Conservation (phyloP, 2,888 invertebrate species). For the Heteropelma amictum region DNA sequence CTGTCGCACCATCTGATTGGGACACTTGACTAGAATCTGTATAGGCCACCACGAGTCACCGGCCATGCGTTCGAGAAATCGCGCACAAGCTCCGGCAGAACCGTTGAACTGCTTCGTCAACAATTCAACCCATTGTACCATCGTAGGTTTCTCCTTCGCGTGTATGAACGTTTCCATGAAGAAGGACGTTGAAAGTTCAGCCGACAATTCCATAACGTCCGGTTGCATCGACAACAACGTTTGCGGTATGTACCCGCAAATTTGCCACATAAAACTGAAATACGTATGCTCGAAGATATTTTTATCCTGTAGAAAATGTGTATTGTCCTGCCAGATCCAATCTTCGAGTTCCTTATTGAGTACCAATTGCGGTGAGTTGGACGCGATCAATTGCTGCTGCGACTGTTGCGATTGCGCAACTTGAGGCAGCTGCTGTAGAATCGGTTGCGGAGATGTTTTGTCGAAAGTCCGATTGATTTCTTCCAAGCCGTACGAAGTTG, state of each 20-base stretch:
- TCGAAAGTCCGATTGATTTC: conserved; percentile 59
- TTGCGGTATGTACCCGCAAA: conserved; percentile 95
- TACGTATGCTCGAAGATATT: conserved; percentile 98
- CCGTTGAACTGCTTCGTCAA: conserved; percentile 96
- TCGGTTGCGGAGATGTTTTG: conserved; percentile 59
- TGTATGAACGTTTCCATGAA: conserved; percentile 98
- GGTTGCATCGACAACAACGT: conserved; percentile 88
- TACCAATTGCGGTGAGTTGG: conserved; percentile 78
- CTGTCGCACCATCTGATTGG: conserved; percentile 97
- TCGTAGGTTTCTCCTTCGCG: conserved; percentile 98
- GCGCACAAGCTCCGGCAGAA: conserved; percentile 92
- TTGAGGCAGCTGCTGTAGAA: conserved; percentile 31
- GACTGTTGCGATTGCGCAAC: conserved; percentile 44
- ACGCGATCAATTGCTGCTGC: conserved; percentile 1
- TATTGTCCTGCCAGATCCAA: conserved; percentile 99
- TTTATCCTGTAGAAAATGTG: conserved; percentile 95
- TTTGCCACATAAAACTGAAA: conserved; percentile 98
- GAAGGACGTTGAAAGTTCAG: conserved; percentile 94
- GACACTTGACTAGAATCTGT: conserved; percentile 95
- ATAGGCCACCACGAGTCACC: conserved; percentile 97
- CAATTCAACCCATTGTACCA: conserved; percentile 97
- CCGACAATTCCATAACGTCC: conserved; percentile 91
- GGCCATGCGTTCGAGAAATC: conserved; percentile 96
- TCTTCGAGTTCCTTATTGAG: conserved; percentile 90
- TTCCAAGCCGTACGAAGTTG: conserved; percentile 51